phyloP scores from a whole-genome alignment of 2,888 invertebrate genomes.

The Melinaea marsaeus region DNA sequence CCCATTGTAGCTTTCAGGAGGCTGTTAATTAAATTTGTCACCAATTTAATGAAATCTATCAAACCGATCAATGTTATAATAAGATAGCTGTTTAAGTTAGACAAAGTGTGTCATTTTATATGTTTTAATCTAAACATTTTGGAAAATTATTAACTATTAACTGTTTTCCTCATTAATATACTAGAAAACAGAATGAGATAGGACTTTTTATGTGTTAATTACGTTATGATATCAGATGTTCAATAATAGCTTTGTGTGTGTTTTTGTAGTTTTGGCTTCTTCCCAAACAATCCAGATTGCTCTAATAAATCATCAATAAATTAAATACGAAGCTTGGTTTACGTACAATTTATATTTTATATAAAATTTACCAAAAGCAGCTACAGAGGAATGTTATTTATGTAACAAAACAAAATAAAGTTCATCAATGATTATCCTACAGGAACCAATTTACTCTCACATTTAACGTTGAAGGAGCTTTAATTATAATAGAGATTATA shows the following conservation, averaged over 20 bases:
- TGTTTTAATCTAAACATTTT: too few relatives aligned
- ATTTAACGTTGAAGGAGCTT: background rate
- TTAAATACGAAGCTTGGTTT: too few relatives aligned
- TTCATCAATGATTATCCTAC: background rate
- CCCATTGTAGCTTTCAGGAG: conserved; percentile 1
- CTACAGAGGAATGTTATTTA: background rate
- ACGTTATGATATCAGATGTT: too few relatives aligned
- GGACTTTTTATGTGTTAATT: too few relatives aligned
- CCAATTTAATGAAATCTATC: background rate
- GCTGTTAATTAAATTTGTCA: conserved; percentile 1
- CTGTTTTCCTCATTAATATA: too few relatives aligned
- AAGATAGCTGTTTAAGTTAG: too few relatives aligned
- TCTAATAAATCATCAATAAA: background rate
- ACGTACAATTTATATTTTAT: too few relatives aligned
- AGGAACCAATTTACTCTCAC: background rate
- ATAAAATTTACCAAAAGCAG: background rate
- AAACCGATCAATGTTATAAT: background rate
- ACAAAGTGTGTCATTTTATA: too few relatives aligned
- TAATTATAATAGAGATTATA: background rate
- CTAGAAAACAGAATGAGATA: too few relatives aligned
- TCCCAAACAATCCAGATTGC: background rate
- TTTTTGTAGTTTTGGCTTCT: background rate
- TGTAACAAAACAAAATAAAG: background rate
- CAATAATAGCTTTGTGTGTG: too few relatives aligned
- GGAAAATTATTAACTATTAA: too few relatives aligned